These are phyloP conservation scores for Spheniscus mendiculus DNA, from an alignment of 2,113 vertebrate genomes.

Conservation along the genomic window DNA sequence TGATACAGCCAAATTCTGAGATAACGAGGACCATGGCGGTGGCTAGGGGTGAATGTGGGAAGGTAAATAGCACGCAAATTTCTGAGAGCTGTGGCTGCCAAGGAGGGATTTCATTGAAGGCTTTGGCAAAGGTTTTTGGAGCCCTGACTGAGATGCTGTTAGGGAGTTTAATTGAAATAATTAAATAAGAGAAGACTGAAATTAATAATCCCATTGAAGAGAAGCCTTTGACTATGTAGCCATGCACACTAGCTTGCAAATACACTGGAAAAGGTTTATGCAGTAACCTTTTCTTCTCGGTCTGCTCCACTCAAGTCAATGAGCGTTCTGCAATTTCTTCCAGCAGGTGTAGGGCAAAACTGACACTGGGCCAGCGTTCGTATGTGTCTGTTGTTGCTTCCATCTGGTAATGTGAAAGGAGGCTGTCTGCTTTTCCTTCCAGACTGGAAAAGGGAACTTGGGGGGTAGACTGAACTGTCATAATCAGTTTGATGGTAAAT, in stretches of 20 bases:
- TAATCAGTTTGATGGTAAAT: not conserved
- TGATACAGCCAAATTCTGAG: not conserved
- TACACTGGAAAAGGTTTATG: not conserved
- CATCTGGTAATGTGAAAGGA: not conserved
- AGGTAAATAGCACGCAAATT: slow-evolving; percentile 38
- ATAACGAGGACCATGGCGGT: accelerated
- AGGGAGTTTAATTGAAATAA: not conserved
- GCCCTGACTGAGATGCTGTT: not conserved
- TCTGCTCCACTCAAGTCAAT: not conserved
- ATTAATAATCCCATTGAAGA: slow-evolving; percentile 13
- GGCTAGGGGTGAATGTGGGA: not conserved
- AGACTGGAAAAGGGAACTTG: not conserved
- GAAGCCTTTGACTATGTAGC: not conserved
- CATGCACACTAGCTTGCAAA: not conserved
- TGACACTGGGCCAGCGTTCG: not conserved
- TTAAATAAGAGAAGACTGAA: not conserved
- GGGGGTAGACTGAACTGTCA: not conserved
- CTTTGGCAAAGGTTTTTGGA: slow-evolving; percentile 12
- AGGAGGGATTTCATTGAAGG: not conserved
- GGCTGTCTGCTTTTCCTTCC: not conserved
- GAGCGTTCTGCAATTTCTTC: not conserved
- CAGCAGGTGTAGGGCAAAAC: not conserved
- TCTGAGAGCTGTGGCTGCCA: not conserved
- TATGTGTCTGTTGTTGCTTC: not conserved
- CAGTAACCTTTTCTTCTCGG: not conserved